Base-by-base conservation (phyloP, 2,113 vertebrate genomes). In the Megaleporinus macrocephalus region DNA sequence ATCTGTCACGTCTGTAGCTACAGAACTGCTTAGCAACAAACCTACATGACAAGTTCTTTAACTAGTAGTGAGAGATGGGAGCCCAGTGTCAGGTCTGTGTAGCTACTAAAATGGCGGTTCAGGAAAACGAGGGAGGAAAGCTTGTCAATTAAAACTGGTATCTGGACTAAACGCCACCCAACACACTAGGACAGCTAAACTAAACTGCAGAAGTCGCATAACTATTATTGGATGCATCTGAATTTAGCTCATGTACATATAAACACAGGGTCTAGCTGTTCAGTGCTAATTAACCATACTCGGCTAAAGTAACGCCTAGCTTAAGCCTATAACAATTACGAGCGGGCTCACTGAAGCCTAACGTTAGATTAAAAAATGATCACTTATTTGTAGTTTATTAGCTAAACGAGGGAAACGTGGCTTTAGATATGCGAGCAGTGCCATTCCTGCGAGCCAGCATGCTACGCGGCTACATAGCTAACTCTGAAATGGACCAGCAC, bases 21-120 rank as follows among this genome's bases (percentile, higher is more conserved):
- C 55, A 57, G 0, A 57, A 7, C 20, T n/a, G 18, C 22, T 22
- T 57, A n/a, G 14, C 49, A 51, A 18, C 1, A 16, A 9, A 44
- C 36, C 20, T 22, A 10, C 49, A 55, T 18, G 14, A 4, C 47
- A 14, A 22, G 14, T 5, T 20, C 0, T 14, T 16, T 20, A 55
- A 30, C 47, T 18, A 53, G 47, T 20, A 22, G 2, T 22, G 53
- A 22, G 20, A 6, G 16, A 1, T 22, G 16, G 53, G 5, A 55
- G 18, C 53, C 49, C 49, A 55, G 16, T 55, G 51, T 55, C n/a
- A 13, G 12, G 24, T 5, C 63, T 29, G 24, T 6, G 57, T 6
- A 27, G 24, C n/a, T 9, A 41, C 44, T 78, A 85, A 86, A 86
- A 88, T 87, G 86, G 79, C 83, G 83, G 84, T 73, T 51, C 30